Evolutionary conservation across 64 coral and sea anemone genomes (phyloP), one percentile per base, ranked within the genome.

Genomic region (Montipora capricornis): DNA sequence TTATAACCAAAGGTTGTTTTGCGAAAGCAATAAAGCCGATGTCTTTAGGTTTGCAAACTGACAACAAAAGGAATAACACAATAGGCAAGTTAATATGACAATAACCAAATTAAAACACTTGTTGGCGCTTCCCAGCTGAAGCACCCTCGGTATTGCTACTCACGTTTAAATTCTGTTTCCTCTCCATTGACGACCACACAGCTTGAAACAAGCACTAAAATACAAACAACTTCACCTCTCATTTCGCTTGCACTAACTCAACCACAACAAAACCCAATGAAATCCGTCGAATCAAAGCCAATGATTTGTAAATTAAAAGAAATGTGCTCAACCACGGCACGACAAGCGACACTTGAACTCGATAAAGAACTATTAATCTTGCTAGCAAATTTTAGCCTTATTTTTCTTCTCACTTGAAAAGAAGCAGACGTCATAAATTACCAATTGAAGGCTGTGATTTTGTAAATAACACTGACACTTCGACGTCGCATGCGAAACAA

Each of bases 131-230:
- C 81, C 61, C 9, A 29, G 2, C 17, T 49, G 17, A 67, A 44
- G 8, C 17, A 69, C 53, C 6, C 60, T 64, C 60, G 10, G 13
- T 12, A 64, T 11, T 2, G 60, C 60, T 71, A 86, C 64, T 86
- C n/a, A 71, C 66, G 66, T 51, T 86, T 86, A 46, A 86, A 86
- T 2, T 86, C 4, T 20, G 37, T 47, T 71, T 86, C 67, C 17
- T n/a, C 82, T 47, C 82, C 82, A 86, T 20, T 70, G 82, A 49
- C 49, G 66, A 73, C 0, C 49, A 16, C 82, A 73, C 82, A 86
- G 66, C 66, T 71, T 49, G 47, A 86, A 8, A 50, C n/a, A 69
- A 86, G 66, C 16, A 86, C 5, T 44, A 73, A 71, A 50, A 68
- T 71, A 20, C n/a, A 73, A 73, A 73, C 16, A 11, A 70, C 4